Base-by-base conservation (phyloP, 92 coral and sea anemone species). In the Epizoanthus fatuus region DNA sequence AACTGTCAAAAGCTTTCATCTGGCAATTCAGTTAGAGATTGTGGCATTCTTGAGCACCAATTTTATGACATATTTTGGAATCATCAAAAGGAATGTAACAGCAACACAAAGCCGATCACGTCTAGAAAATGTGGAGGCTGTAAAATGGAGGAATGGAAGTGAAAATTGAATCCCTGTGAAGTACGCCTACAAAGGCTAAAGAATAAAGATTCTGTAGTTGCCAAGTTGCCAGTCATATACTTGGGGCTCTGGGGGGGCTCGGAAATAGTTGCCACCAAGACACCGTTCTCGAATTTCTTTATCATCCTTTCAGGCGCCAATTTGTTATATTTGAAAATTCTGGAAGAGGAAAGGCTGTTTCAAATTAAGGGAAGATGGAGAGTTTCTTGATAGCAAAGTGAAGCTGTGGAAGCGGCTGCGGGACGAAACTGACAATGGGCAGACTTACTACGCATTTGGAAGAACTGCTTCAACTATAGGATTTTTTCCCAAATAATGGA, bases 251-350 rank as follows among this genome's bases (percentile, higher is more conserved):
- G 57, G 71, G 29, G 32, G 88, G 11, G 11, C 63, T 86, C 4
- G 63, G 59, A 39, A 90, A 86, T 63, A 90, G 93, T 73, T 90
- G 90, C 53, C 90, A 90, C 59, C 93, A 90, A 40, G 86, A 84
- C 77, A 89, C 92, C 7, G n/a, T 89, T 63, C 83, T 89, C 17
- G 93, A 89, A 72, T 55, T 79, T 5, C 6, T 65, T 4, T 89
- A 89, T 42, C 92, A 89, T 70, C 8, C 83, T 22, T 89, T 84
- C 45, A 78, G 70, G 37, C 86, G 83, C 17, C 86, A 89, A 8
- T 56, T 79, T 29, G 13, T 9, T 40, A 35, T 70, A 19, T 15
- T 0, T 35, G 12, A 13, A 5, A 38, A 13, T 53, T 63, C 74
- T 32, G 85, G 74, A 19, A 20, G 7, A 15, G 69, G 80, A 49